These are phyloP conservation scores for Bellardia pandia DNA, from an alignment of 2,888 invertebrate species.

Conservation along the genomic window DNA sequence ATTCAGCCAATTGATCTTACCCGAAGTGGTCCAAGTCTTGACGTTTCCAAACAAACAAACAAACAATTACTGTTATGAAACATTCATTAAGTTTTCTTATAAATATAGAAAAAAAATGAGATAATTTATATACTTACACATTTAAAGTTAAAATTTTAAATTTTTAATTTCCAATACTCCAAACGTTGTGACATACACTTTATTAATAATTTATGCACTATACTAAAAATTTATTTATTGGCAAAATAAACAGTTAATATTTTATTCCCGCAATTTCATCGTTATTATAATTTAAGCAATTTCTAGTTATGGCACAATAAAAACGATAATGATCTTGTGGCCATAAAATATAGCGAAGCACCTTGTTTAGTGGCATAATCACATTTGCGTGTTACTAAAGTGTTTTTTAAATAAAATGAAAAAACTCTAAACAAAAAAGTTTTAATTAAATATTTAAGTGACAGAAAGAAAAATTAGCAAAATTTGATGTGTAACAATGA, in stretches of 20 bases:
- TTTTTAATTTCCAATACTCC: too few species aligned
- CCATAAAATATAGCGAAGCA: slow-evolving; percentile 3
- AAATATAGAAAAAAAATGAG: too few species aligned
- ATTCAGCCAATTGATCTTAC: too few species aligned
- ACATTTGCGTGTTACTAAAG: slow-evolving; percentile 2
- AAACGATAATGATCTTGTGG: not conserved
- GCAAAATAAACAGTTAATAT: not conserved
- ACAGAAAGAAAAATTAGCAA: slow-evolving; percentile 13
- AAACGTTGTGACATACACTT: too few species aligned
- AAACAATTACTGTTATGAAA: too few species aligned
- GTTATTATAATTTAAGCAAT: not conserved
- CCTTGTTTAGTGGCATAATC: slow-evolving; percentile 1
- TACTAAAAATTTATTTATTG: not conserved
- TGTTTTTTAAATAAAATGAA: not conserved
- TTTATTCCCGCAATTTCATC: not conserved
- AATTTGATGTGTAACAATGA: slow-evolving; percentile 8
- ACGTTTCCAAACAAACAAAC: too few species aligned
- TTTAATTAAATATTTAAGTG: slow-evolving; percentile 5
- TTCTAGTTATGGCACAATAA: not conserved
- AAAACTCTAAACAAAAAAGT: not conserved
- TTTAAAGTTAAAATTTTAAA: too few species aligned
- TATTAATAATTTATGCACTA: not conserved
- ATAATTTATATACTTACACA: too few species aligned
- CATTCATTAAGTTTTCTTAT: too few species aligned
- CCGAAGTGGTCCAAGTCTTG: too few species aligned